Base-by-base conservation (phyloP, 1,140 invertebrate genomes). In the Geopemphigus sp. region DNA sequence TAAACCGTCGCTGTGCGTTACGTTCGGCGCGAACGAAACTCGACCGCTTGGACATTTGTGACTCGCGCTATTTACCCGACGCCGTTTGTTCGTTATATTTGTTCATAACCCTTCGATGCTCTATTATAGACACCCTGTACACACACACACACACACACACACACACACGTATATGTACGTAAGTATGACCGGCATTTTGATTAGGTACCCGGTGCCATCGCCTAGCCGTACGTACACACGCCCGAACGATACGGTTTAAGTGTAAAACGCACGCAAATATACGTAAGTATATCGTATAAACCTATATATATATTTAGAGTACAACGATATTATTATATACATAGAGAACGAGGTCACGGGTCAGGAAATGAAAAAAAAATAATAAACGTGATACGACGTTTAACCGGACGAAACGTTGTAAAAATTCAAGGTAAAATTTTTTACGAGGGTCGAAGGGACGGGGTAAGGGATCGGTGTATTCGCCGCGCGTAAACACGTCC, bases 191-290 rank as follows among this genome's bases (percentile, higher is more conserved):
- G 39, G 32, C 39, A 22, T 68, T 68, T 68, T 22, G 39, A 68
- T 68, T 45, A 45, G 63, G 63, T 64, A 80, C 24, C 11, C 45
- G 61, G 78, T 64, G 63, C 78, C 78, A 64, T 63, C 59, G 63
- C 45, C 32, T 56, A 68, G 54, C 39, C 63, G 3, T 8, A 8
- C n/a, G 63, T 63, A 80, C 80, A 64, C 54, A 39, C 80, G 64
- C 29, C n/a, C 61, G 12, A 59, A 29, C 53, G 50, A 56, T 45
- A 47, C 39, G 50, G 53, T 29, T 72, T 68, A 47, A 61, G 59
- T 61, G 66, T 61, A 81, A 73, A 63, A 81, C 53, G 66, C 70
- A 72, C 80, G 66, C 66, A 10, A 70, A 47, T 15, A 14, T 15
- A 39, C 29, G 19, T 64, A 64, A 12, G n/a, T 10, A 61, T 64